These are phyloP conservation scores for Polyploca ridens DNA, from an alignment of 2,888 invertebrate species.

Conservation along the genomic window DNA sequence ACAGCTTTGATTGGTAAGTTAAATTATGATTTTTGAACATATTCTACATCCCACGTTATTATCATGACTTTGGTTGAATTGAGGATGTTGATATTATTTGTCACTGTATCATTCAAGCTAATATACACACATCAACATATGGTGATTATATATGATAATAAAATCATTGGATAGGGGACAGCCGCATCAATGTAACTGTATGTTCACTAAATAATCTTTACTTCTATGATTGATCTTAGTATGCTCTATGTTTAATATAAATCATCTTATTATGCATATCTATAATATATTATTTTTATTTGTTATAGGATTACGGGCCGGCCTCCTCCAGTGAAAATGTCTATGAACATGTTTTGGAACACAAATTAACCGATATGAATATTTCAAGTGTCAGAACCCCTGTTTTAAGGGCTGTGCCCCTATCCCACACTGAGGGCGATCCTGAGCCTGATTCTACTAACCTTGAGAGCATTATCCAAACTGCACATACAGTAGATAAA, in stretches of 20 bases:
- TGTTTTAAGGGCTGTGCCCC: constrained; percentile 72
- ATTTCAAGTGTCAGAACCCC: constrained; percentile 76
- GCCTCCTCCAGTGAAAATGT: constrained; percentile 82
- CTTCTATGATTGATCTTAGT: constrained; percentile 15
- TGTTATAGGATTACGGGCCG: constrained; percentile 83
- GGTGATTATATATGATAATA: constrained; percentile 53
- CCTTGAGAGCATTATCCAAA: constrained; percentile 75
- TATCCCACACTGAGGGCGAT: constrained; percentile 67
- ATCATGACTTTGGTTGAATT: constrained; percentile 39
- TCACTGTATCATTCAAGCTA: constrained; percentile 33
- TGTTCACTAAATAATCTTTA: constrained; percentile 14
- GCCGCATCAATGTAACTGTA: constrained; percentile 26
- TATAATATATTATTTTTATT: constrained; percentile 33
- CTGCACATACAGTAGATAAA: constrained; percentile 68
- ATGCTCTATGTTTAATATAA: constrained; percentile 9
- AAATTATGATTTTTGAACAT: constrained; percentile 26
- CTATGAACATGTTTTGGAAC: constrained; percentile 76
- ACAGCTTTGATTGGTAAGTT: constrained; percentile 38
- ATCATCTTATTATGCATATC: constrained; percentile 2
- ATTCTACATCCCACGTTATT: constrained; percentile 24
- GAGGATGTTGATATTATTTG: constrained; percentile 52
- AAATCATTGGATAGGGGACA: constrained; percentile 40
- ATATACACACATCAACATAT: constrained; percentile 33
- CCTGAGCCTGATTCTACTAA: constrained; percentile 80
- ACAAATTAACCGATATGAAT: constrained; percentile 80